phyloP scores from a whole-genome alignment of 2,113 vertebrate species.

The Rousettus leschenaultii region DNA sequence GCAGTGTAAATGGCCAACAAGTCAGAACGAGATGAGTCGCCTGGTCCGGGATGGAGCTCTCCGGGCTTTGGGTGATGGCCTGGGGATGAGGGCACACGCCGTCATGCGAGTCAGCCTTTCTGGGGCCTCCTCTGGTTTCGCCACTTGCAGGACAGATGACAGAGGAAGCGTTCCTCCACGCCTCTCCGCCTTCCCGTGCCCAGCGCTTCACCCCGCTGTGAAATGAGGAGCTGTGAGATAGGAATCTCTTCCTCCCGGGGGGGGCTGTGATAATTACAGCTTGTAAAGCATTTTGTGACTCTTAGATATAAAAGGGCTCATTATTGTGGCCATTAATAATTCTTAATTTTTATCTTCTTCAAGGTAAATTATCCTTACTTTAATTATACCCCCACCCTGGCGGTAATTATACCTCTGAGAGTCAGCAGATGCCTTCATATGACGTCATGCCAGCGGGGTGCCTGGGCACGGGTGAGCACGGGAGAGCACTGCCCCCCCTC shows the following conservation, averaged over 20 bases:
- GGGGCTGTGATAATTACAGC: slow-evolving; percentile 71
- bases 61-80: not conserved
- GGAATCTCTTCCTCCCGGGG: slow-evolving; percentile 65
- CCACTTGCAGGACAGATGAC: slow-evolving; percentile 39
- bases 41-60: not conserved
- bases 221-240: slow-evolving; percentile 51
- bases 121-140: slow-evolving; percentile 29
- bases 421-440: slow-evolving; percentile 74
- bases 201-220: slow-evolving; percentile 55
- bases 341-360: slow-evolving; percentile 79
- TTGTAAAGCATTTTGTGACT: slow-evolving; percentile 74
- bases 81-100: not conserved
- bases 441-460: slow-evolving; percentile 55
- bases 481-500: not conserved
- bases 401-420: slow-evolving; percentile 69
- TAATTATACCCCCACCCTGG: slow-evolving; percentile 74
- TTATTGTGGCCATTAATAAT: slow-evolving; percentile 75
- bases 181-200: not conserved
- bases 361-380: slow-evolving; percentile 66
- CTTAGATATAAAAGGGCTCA: slow-evolving; percentile 70
- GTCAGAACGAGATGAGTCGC: slow-evolving; percentile 21
- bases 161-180: slow-evolving; percentile 7
- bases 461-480: not conserved
- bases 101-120: slow-evolving; percentile 10
- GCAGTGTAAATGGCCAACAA: slow-evolving; percentile 32